These are phyloP conservation scores for Brienomyrus brachyistius DNA, from an alignment of 2,113 vertebrate species.

Conservation along the genomic window DNA sequence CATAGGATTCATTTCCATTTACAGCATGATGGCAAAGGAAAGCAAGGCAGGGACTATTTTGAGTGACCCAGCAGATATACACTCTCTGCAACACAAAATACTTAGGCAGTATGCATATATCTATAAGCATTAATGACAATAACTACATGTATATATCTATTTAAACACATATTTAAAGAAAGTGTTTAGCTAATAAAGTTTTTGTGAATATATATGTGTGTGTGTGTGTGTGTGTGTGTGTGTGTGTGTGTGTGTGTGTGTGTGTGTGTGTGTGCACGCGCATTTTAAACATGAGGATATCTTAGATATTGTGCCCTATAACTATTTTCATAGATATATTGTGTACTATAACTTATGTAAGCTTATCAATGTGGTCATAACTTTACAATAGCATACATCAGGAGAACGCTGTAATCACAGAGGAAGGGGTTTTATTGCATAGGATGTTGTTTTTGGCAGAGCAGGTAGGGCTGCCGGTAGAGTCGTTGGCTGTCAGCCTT, in stretches of 20 bases:
- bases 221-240: too few species aligned
- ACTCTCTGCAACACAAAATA: not conserved
- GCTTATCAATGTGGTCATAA: not conserved
- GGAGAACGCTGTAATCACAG: not conserved
- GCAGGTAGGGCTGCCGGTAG: not conserved
- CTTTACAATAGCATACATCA: not conserved
- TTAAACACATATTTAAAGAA: not conserved
- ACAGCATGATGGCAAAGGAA: not conserved
- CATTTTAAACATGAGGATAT: not conserved
- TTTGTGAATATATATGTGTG: not conserved
- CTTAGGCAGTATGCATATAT: not conserved
- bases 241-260: not conserved
- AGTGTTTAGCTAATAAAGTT: not conserved
- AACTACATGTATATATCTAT: not conserved
- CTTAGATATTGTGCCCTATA: not conserved
- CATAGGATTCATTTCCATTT: not conserved
- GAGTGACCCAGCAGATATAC: not conserved
- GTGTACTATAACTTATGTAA: not conserved
- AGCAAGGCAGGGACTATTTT: not conserved
- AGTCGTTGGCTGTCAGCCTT: not conserved
- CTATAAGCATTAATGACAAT: not conserved
- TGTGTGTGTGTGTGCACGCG: not conserved
- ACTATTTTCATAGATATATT: not conserved
- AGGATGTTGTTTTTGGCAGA: not conserved
- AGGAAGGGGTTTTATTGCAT: not conserved